Evolutionary conservation across 2,113 vertebrate species (phyloP), one percentile per base, ranked within the genome.

Genomic region (Hippocampus guttulatus): DNA sequence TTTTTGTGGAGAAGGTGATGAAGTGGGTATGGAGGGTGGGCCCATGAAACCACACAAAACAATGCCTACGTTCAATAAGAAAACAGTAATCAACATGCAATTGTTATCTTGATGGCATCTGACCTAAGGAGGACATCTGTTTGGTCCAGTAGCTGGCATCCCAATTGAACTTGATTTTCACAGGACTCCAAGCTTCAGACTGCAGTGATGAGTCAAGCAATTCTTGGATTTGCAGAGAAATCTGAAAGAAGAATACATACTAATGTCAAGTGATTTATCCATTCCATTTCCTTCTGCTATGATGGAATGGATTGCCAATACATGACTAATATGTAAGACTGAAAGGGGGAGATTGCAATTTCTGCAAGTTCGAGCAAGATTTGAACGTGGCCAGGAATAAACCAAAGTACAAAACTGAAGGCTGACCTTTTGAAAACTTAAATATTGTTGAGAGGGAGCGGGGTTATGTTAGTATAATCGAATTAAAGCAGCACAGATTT

Each of bases 61-160:
- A 3, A 23, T 38, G 33, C 33, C 21, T 25, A 57, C 9, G 33
- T 5, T 38, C 33, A 38, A 38, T 38, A 38, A 38, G 33, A 38
- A 38, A 38, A 38, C 33, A 38, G 33, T 38, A 38, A 38, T 38
- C 33, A 38, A 38, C 33, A 38, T 38, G 33, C 33, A 38, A 38
- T 38, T n/a, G 21, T 5, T 10, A 5, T 61, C 27, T 33, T 61
- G 33, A 41, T 21, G 10, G 3, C 21, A 55, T 38, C 67, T 82
- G 89, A 98, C 97, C 97, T 73, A 99, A 86, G 80, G 78, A 93
- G 77, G 96, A 95, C 70, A 99, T 92, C 70, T 98, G 95, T 83
- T 98, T 96, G 16, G 94, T 96, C 96, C 97, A 99, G 83, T 95
- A 96, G 80, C 95, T 95, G n/a, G 95, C 95, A 75, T 99, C 97